These are phyloP conservation scores for Sesia apiformis DNA, from an alignment of 2,888 invertebrate species.

Conservation along the genomic window DNA sequence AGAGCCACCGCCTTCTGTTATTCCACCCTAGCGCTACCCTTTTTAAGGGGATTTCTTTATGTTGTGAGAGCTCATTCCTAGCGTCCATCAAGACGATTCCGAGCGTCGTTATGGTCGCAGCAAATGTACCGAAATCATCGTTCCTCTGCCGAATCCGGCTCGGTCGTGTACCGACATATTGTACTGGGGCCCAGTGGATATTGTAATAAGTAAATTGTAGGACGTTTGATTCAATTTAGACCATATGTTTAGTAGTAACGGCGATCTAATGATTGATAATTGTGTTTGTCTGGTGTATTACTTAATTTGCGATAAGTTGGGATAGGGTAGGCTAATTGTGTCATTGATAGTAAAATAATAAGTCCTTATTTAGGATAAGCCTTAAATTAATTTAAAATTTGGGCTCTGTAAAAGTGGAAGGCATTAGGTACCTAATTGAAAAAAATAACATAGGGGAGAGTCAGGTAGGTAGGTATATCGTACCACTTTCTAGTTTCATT, in stretches of 20 bases:
- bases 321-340: no score
- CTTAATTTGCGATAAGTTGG: no score
- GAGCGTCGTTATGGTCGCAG: conserved; percentile 77
- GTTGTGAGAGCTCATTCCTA: conserved; percentile 76
- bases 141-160: conserved; percentile 54
- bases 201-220: conserved; percentile 38
- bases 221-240: conserved; percentile 52
- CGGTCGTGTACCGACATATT: conserved; percentile 55
- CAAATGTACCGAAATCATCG: conserved; percentile 76
- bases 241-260: conserved; percentile 3
- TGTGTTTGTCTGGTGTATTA: no score
- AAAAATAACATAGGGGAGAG: no score
- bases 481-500: no score
- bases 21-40: conserved; percentile 68
- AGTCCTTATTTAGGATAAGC: no score
- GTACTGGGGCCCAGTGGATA: conserved; percentile 40
- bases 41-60: conserved; percentile 76
- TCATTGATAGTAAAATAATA: no score
- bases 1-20: conserved; percentile 22
- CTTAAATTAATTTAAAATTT: no score
- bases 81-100: conserved; percentile 80
- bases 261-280: no score
- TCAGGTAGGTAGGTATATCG: no score
- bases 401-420: no score
- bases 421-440: no score